Base-by-base conservation (phyloP, 2,888 invertebrate genomes). In the Perdita meconis region DNA sequence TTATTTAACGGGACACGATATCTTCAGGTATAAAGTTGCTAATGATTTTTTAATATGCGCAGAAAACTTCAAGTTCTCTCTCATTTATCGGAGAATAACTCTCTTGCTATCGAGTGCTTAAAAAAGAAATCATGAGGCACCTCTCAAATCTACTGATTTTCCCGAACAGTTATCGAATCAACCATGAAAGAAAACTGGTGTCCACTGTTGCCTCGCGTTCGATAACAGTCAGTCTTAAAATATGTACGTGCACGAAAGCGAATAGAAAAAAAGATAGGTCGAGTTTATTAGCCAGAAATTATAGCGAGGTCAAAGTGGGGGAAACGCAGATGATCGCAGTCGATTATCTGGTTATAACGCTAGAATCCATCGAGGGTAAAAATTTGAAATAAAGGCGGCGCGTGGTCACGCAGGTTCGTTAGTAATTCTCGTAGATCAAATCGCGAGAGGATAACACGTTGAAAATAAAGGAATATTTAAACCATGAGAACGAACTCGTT, bases 291-390 rank as follows among this genome's bases (percentile, higher is more conserved):
- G 30, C 24, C 30, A 60, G 72, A 75, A 71, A 53, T 64, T 65
- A 47, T 40, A 22, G 72, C 36, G 38, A 19, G n/a, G 59, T 38
- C 26, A n/a, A 44, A 13, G 38, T 19, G n/a, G 53, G 44, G 57
- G 34, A 55, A 55, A 40, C 38, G 44, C 5, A 71, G 74, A 75
- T 75, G 53, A 75, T 75, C 74, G n/a, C 22, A 0, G 8, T n/a
- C 19, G 74, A 75, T 75, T 71, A 71, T 75, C 74, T 60, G 30
- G 42, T 13, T 65, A 53, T 55, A 71, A 64, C 53, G 72, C 16
- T 72, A 55, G 60, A 60, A 65, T 75, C 47, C 73, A 75, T 72
- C 55, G 55, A 40, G 60, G 59, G 73, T 72, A 59, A 75, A 75
- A 72, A 75, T 60, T 75, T 65, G 55, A 59, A 75, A 50, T 71